Evolutionary conservation across 2,113 vertebrate species (phyloP).

Genomic region (Apaloderma vittatum): DNA sequence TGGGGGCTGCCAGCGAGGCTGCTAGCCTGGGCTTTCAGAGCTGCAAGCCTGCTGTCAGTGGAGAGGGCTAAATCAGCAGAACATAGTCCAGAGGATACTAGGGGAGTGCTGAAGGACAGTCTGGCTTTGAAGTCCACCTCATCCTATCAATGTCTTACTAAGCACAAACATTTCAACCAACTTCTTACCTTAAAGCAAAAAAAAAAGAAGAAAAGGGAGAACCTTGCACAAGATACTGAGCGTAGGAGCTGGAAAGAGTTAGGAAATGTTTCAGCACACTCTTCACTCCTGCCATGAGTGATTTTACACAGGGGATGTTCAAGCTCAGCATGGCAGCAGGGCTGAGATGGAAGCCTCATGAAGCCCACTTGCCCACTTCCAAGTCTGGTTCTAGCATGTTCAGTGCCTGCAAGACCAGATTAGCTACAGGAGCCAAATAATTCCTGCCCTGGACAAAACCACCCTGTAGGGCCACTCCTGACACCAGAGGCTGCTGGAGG

Average conservation of each 20-base stretch:
- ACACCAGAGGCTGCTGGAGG: background rate
- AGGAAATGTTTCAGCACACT: background rate
- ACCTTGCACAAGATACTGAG: background rate
- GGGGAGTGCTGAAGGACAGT: background rate
- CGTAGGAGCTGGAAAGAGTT: background rate
- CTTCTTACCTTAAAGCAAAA: background rate
- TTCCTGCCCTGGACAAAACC: background rate
- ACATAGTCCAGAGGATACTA: background rate
- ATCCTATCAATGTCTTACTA: background rate
- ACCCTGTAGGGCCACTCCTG: background rate
- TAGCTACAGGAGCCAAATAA: background rate
- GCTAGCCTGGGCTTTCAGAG: background rate
- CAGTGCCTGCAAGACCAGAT: background rate
- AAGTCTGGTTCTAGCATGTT: background rate
- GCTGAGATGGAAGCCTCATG: background rate
- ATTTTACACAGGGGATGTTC: accelerated
- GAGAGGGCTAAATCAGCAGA: background rate
- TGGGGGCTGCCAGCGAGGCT: background rate
- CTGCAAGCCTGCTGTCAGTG: background rate
- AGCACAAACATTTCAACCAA: background rate
- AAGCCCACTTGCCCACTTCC: background rate
- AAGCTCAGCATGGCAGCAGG: background rate
- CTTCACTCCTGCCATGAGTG: background rate
- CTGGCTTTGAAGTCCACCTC: background rate
- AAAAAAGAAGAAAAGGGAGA: background rate